Base-by-base conservation (phyloP, 2,113 vertebrate genomes). In the Trachemys scripta region DNA sequence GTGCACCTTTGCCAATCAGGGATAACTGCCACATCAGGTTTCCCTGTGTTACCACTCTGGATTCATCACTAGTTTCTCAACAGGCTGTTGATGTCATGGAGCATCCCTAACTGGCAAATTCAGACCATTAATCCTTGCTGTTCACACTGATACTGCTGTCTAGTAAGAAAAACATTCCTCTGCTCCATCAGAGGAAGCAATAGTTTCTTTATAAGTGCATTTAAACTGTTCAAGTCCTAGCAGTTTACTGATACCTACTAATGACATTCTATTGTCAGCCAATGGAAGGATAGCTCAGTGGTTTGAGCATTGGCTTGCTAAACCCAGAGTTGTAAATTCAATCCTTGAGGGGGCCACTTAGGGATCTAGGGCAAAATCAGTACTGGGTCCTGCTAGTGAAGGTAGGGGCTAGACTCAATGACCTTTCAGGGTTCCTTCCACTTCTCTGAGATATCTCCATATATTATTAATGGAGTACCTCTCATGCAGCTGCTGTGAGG, bases 71-170 rank as follows among this genome's bases (percentile, higher is more conserved):
- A 62, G 49, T 83, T 91, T 11, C 1, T 1, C 83, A 84, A 56
- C 51, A 54, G 47, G n/a, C 47, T 81, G 54, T 80, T 3, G 0
- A 51, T 91, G 80, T 25, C 50, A 87, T 51, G 27, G 80, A 80
- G 29, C 79, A 25, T 91, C 78, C 72, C 84, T 45, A 82, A 5
- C 24, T 1, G 1, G 35, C 0, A 0, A 0, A 2, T 82, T 89
- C 19, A 84, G 50, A 85, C 22, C 47, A 72, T 72, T 87, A 91
- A 57, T 53, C 16, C 6, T 87, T 76, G 8, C 25, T 85, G 51
- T 82, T 45, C 1, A 0, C 69, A 93, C 72, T 11, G 57, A 53
- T 82, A 24, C 3, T 13, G 27, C 42, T 86, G 1, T 45, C 13
- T 80, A 50, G 65, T 93, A 92, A 87, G 81, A 50, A 93, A 91